phyloP scores from a whole-genome alignment of 2,888 invertebrate species.

The Tyria jacobaeae region DNA sequence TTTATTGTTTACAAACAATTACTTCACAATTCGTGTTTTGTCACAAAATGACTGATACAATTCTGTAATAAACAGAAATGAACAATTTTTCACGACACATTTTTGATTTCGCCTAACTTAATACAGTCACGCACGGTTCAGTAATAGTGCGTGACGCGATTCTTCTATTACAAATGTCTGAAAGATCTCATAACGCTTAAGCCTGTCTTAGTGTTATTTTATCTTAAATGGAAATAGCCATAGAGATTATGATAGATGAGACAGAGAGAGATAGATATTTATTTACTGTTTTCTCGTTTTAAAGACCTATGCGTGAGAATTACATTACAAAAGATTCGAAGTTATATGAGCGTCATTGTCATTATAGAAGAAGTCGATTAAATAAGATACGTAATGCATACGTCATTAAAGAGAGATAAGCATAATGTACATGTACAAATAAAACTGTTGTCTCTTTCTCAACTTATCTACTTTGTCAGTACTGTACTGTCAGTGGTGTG shows the following conservation, averaged over 20 bases:
- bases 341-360: too few species aligned
- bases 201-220: too few species aligned
- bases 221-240: too few species aligned
- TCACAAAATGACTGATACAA: conserved; percentile 18
- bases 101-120: conserved; percentile 4
- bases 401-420: too few species aligned
- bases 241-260: too few species aligned
- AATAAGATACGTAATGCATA: too few species aligned
- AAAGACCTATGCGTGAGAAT: too few species aligned
- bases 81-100: neutral
- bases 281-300: too few species aligned
- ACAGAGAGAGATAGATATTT: too few species aligned
- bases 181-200: neutral
- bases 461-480: neutral
- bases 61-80: conserved; percentile 14
- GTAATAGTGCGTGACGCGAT: too few species aligned
- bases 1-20: conserved; percentile 16
- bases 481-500: neutral
- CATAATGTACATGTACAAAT: neutral
- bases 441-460: neutral
- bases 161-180: neutral
- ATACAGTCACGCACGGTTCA: neutral
- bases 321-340: too few species aligned
- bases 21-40: conserved; percentile 15
- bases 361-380: too few species aligned